Percentiles rank a stretch among this genome's conserved stretches.
Conservation (phyloP, 92 coral and sea anemone genomes). For the Epizoanthus illoricatus region DNA sequence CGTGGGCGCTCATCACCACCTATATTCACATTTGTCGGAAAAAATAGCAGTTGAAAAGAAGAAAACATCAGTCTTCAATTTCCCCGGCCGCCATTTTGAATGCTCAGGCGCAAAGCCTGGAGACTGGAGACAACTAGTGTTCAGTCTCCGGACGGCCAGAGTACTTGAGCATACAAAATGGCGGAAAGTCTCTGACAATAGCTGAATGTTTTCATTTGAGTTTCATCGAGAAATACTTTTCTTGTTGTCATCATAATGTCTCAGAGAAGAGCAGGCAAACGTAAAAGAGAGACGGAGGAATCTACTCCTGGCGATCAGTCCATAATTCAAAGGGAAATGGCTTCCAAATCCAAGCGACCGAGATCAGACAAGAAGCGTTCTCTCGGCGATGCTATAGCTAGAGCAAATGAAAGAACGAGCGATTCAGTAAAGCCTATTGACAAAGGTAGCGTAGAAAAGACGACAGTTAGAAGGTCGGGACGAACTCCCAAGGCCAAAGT, state of each 20-base stretch:
- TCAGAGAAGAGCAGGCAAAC: conserved; percentile 67
- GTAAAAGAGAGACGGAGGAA: conserved; percentile 52
- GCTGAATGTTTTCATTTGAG: background rate
- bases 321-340: background rate
- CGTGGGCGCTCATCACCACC: conserved; percentile 17
- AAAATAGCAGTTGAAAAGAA: background rate
- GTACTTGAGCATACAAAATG: conserved; percentile 6
- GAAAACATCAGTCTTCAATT: background rate
- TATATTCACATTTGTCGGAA: background rate
- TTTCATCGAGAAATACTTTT: conserved; percentile 3
- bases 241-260: conserved; percentile 56
- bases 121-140: conserved; percentile 8
- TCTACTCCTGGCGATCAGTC: conserved; percentile 27
- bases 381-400: background rate
- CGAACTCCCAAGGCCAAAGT: conserved; percentile 95
- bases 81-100: background rate
- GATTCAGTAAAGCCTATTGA: background rate
- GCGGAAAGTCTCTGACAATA: conserved; percentile 21
- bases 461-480: conserved; percentile 77
- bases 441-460: conserved; percentile 14
- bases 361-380: background rate
- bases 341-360: conserved; percentile 27
- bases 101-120: background rate
- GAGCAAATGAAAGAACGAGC: background rate
- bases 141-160: conserved; percentile 21